Percentiles rank a stretch among this genome's conserved stretches.
Evolutionary conservation across 2,797 vertebrate species (phyloP).

Genomic region (Alca torda): DNA sequence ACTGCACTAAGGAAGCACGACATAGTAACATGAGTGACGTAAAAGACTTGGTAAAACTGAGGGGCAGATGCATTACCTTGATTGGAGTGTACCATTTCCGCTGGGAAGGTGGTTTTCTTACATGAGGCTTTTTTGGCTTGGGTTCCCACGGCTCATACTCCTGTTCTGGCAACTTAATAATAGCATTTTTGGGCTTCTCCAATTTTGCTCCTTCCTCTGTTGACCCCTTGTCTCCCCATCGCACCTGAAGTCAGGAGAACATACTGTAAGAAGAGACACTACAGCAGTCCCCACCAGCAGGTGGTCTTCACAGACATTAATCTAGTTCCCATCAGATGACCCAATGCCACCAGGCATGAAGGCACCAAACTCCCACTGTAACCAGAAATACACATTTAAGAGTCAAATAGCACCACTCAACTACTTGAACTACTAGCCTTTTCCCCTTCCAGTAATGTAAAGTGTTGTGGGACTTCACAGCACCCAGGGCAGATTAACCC

Average conservation of each 20-base stretch:
- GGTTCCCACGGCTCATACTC: conserved; percentile 89
- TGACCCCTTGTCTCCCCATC: conserved; percentile 90
- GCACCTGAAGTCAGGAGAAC: conserved; percentile 76
- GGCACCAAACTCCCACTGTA: background rate
- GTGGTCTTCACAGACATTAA: background rate
- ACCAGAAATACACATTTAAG: background rate
- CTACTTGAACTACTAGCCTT: background rate
- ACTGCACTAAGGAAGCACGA: background rate
- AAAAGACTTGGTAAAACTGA: background rate
- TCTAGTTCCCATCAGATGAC: background rate
- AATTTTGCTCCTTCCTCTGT: conserved; percentile 92
- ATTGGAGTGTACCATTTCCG: conserved; percentile 90
- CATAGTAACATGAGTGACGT: background rate
- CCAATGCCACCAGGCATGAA: background rate
- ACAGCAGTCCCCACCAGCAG: background rate
- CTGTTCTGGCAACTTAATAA: conserved; percentile 90
- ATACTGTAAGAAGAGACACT: background rate
- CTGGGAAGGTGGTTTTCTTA: conserved; percentile 74
- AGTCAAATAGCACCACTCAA: background rate
- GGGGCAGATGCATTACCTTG: conserved; percentile 23
- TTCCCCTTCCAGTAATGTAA: background rate
- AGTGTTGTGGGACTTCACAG: background rate
- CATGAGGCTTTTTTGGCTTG: conserved; percentile 77
- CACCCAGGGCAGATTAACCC: background rate
- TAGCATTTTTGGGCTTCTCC: conserved; percentile 90